A percentile compares a stretch with the other conserved stretches of the same genome.
Evolutionary conservation across 1,140 invertebrate genomes (phyloP).

Genomic region (Dinothrombium tinctorium): DNA sequence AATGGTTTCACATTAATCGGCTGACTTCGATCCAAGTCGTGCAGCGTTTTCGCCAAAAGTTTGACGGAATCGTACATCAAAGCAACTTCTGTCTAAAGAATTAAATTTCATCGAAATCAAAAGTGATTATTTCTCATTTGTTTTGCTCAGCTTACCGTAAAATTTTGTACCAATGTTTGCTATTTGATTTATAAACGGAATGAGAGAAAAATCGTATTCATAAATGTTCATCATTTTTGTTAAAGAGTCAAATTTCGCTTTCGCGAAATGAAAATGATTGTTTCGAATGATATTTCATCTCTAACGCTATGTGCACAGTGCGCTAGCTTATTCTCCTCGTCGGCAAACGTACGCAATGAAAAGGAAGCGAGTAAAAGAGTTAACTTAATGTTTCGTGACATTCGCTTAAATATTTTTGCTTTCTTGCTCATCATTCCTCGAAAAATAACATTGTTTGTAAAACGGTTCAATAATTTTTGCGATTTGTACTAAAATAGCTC

Average conservation of each 20-base stretch:
- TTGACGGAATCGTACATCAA: constrained; percentile 85
- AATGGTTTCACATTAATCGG: constrained; percentile 55
- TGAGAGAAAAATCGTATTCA: background rate
- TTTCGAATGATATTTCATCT: too few species aligned
- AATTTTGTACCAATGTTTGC: constrained; percentile 3
- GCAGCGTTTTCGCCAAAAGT: constrained; percentile 73
- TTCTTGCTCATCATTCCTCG: too few species aligned
- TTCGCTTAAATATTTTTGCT: too few species aligned
- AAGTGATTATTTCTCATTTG: background rate
- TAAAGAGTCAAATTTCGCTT: background rate
- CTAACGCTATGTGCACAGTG: too few species aligned
- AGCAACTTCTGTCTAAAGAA: constrained; percentile 65
- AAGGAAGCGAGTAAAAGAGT: too few species aligned
- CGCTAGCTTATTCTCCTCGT: background rate
- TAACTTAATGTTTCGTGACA: too few species aligned
- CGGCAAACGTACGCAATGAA: too few species aligned
- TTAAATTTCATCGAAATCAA: constrained; percentile 1
- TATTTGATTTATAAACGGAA: background rate
- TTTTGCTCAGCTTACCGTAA: constrained; percentile 7
- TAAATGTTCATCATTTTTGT: background rate
- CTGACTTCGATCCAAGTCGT: constrained; percentile 66
- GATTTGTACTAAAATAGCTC: too few species aligned
- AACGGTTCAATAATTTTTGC: too few species aligned
- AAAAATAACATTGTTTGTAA: too few species aligned
- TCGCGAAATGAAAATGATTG: background rate